Evolutionary conservation across 1,140 invertebrate species (phyloP), one percentile per base, ranked within the genome.

Genomic region (Pseudomyrmex sp.): DNA sequence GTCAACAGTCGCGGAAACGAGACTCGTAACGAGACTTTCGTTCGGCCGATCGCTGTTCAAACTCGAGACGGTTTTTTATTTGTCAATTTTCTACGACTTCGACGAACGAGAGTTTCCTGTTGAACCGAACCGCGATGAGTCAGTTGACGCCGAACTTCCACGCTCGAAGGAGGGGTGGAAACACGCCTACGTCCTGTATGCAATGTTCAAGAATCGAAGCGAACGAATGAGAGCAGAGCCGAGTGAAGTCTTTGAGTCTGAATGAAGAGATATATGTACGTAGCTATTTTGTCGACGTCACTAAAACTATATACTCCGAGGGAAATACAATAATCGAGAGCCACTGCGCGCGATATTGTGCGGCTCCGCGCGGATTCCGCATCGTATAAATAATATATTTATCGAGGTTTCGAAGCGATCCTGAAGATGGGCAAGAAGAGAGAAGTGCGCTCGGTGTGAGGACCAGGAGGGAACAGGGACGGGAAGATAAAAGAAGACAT

Each of bases 1-100:
- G 76, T 80, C 76, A 80, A 80, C 20, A 80, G 56, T 80, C 76
- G 76, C 76, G 66, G 76, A 80, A 80, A 80, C 66, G 52, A 18
- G 35, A 23, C 52, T 46, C 73, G 23, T 10, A 18, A 65, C 74
- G 61, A 35, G 35, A 65, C 61, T 65, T 26, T 62, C 26, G 61
- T 65, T 58, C 20, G 54, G 13, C 54, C 46, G 73, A 83, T 83
- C 73, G 44, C 44, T 83, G 82, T 83, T 83, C 54, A 83, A 83
- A 83, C 82, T 83, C 44, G 61, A 2, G 10, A 9, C 80, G 61
- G 18, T 18, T 50, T 83, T 76, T 83, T 83, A 77, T 83, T 83
- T 83, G 82, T 83, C 72, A 61, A 75, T 83, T 83, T 83, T 50
- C 82, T 77, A 66, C 52, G 82, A 77, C 82, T 83, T 83, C 73